Evolutionary conservation across 2,113 vertebrate genomes (phyloP), one percentile per base, ranked within the genome.

Genomic region (Coregonus clupeaformis): DNA sequence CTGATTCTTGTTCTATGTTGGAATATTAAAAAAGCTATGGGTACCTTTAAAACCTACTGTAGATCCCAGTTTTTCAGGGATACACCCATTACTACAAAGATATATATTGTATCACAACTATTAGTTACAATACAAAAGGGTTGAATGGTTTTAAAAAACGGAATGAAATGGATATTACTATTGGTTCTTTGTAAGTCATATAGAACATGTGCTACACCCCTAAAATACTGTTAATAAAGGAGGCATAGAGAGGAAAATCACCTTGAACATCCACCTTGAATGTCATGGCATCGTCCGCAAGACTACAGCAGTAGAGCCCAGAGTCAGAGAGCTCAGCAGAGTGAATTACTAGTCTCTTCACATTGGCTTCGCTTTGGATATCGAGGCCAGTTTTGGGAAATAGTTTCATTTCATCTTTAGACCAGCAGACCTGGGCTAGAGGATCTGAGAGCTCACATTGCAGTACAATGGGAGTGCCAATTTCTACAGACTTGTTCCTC

Each of bases 181-280:
- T 49, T 49, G 14, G 47, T 14, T 36, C 47, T 49, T 49, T 49
- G 9, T 49, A 49, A 49, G 47, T 49, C 47, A 49, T 49, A 13
- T 49, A 16, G 14, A 49, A 1, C 47, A 49, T 49, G 36, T 42
- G 49, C 14, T 16, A 18, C 49, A 52, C 14, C 12, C 16, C 14
- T 52, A 52, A 52, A 18, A 16, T 18, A 1, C 49, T 52, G 16
- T 52, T 52, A 52, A 52, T 18, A 52, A 16, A 5, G 16, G 3
- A 52, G 16, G 4, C 1, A 18, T 52, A 14, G 4, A 18, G 4
- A 30, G 13, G 18, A 70, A 80, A 81, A 92, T 94, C 86, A 98
- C 97, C 96, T 90, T 95, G 89, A 68, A 96, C 80, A 16, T 92
- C 92, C 90, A 98, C 89, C 0, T 93, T 94, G 45, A 97, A 98